Evolutionary conservation across 2,113 vertebrate genomes (phyloP).

Genomic region (Brienomyrus brachyistius): DNA sequence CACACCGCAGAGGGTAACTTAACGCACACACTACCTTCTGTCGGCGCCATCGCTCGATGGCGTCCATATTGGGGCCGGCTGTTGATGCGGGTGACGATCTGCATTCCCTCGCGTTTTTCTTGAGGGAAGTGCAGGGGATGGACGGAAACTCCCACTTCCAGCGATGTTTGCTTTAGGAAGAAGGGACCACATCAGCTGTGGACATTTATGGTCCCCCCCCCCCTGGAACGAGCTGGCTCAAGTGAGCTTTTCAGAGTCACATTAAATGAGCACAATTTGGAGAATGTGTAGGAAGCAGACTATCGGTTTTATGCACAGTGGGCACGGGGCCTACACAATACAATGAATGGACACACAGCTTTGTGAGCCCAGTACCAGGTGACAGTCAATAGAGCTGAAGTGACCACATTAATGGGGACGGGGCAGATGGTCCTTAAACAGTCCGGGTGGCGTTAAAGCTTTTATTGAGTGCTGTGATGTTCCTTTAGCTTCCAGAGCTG

Average conservation of each 20-base stretch:
- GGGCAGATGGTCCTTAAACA: conserved; percentile 6
- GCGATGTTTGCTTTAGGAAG: conserved; percentile 5
- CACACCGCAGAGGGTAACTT: background rate
- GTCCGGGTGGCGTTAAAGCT: background rate
- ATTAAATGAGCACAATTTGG: conserved; percentile 4
- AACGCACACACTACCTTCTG: background rate
- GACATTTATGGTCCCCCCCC: background rate
- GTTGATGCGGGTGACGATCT: background rate
- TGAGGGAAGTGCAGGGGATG: background rate
- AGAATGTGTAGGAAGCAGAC: background rate
- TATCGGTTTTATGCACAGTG: background rate
- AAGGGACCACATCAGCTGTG: background rate
- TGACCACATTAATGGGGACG: background rate
- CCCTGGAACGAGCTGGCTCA: background rate
- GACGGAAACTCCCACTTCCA: background rate
- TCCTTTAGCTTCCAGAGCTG: background rate
- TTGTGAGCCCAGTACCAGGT: background rate
- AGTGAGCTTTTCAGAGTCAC: background rate
- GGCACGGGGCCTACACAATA: background rate
- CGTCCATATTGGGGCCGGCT: background rate
- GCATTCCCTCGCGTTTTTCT: background rate
- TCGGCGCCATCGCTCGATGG: background rate
- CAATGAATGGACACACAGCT: background rate
- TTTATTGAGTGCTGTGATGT: conserved; percentile 5
- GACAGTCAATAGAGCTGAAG: background rate